Conservation (phyloP, 2,888 invertebrate species). For the Melipona bicolor region DNA sequence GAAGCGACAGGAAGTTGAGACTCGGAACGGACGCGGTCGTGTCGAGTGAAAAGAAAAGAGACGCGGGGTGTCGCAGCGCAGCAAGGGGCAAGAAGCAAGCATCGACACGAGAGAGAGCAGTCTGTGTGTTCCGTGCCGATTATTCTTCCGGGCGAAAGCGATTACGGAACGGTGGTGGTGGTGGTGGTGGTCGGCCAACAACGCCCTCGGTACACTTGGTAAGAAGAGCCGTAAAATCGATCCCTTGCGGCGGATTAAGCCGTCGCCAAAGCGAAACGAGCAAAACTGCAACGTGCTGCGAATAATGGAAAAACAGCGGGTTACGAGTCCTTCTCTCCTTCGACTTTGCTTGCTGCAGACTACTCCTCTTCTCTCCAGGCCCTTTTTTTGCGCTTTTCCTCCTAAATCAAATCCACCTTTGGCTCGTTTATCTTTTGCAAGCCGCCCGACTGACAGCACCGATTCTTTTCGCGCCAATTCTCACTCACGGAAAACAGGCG, state of each 20-base stretch:
- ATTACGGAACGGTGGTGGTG: not conserved
- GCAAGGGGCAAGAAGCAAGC: not conserved
- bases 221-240: constrained; percentile 68
- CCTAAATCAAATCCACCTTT: constrained; percentile 58
- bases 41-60: no score
- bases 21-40: no score
- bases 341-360: not conserved
- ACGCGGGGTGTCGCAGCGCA: no score
- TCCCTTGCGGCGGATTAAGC: constrained; percentile 72
- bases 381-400: constrained; percentile 15
- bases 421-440: constrained; percentile 38
- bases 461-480: no score
- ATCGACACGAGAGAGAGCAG: constrained; percentile 24
- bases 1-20: no score
- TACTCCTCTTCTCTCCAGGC: constrained; percentile 33
- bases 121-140: constrained; percentile 11
- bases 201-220: constrained; percentile 48
- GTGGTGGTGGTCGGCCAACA: not conserved
- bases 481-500: no score
- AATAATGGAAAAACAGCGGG: constrained; percentile 75
- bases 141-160: constrained; percentile 27
- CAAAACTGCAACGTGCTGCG: constrained; percentile 63
- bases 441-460: no score
- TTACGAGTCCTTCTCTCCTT: constrained; percentile 64
- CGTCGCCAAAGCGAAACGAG: constrained; percentile 65